Evolutionary conservation across 1,140 invertebrate genomes (phyloP).

Genomic region (Zaprionus lachaisei): DNA sequence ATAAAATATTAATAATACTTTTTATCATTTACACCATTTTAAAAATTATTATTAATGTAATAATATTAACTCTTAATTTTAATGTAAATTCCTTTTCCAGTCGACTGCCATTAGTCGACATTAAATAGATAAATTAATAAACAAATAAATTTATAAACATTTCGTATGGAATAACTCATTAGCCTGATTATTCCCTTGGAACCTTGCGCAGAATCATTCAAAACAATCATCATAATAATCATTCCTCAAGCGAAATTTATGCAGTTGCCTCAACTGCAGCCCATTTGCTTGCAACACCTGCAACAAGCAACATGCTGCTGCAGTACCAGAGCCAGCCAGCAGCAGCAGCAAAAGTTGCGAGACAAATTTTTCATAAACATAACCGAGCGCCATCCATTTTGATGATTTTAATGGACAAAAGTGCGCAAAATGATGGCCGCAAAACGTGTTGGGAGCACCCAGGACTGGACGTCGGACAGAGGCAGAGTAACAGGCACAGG

Average conservation of each 20-base stretch:
- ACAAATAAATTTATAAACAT: neutral
- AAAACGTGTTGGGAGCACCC: conserved; percentile 69
- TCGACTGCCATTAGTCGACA: too few relatives aligned
- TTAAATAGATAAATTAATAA: too few relatives aligned
- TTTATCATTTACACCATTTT: too few relatives aligned
- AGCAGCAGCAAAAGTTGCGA: conserved; percentile 58
- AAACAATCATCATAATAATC: conserved; percentile 11
- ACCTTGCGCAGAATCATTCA: neutral
- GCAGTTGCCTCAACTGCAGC: conserved; percentile 1
- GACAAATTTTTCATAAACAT: conserved; percentile 73
- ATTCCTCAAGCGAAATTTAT: conserved; percentile 9
- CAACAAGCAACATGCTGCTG: conserved; percentile 21
- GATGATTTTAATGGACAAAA: conserved; percentile 82
- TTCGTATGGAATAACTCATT: neutral
- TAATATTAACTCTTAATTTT: too few relatives aligned
- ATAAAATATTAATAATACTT: too few relatives aligned
- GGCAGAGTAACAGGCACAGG: neutral
- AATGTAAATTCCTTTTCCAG: too few relatives aligned
- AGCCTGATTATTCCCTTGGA: neutral
- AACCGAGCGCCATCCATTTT: conserved; percentile 74
- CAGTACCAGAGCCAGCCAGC: neutral
- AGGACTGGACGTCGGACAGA: conserved; percentile 15
- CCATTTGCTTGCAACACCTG: conserved; percentile 39
- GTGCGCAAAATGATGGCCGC: conserved; percentile 78
- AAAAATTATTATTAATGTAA: too few relatives aligned